These are phyloP conservation scores for Otis tarda DNA, from an alignment of 2,113 vertebrate genomes.

Conservation along the genomic window DNA sequence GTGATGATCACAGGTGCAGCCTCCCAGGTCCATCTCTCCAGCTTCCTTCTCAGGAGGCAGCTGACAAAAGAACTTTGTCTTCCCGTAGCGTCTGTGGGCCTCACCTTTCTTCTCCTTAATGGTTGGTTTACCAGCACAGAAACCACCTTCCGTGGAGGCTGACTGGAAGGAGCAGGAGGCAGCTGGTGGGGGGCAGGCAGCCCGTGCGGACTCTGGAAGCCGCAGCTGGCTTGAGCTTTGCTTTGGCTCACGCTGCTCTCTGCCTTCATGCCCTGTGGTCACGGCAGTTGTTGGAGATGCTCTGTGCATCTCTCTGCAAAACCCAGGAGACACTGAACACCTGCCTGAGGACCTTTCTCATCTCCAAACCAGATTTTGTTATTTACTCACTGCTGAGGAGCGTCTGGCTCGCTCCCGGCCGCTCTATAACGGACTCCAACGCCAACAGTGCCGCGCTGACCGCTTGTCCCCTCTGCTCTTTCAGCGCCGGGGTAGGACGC, in stretches of 20 bases:
- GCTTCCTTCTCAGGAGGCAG: background rate
- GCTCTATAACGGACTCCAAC: background rate
- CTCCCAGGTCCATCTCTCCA: background rate
- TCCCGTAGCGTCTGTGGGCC: background rate
- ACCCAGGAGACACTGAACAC: fast-evolving
- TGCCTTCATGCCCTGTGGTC: background rate
- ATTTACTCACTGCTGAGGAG: background rate
- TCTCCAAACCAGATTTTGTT: background rate
- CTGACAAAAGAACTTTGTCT: background rate
- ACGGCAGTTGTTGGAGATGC: fast-evolving
- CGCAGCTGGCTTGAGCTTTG: background rate
- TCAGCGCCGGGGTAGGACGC: slow-evolving; percentile 92
- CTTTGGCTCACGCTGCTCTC: background rate
- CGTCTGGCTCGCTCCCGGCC: fast-evolving
- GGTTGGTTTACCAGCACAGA: background rate
- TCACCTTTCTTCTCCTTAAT: background rate
- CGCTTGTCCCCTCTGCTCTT: background rate
- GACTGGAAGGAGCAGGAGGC: background rate
- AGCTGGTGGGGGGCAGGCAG: background rate
- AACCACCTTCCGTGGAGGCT: background rate
- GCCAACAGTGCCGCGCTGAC: background rate
- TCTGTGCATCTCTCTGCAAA: background rate
- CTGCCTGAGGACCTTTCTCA: background rate
- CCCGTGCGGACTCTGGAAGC: background rate
- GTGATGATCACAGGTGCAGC: background rate